These are phyloP conservation scores for Bombus superbus DNA, from an alignment of 1,140 invertebrate species.

Conservation along the genomic window DNA sequence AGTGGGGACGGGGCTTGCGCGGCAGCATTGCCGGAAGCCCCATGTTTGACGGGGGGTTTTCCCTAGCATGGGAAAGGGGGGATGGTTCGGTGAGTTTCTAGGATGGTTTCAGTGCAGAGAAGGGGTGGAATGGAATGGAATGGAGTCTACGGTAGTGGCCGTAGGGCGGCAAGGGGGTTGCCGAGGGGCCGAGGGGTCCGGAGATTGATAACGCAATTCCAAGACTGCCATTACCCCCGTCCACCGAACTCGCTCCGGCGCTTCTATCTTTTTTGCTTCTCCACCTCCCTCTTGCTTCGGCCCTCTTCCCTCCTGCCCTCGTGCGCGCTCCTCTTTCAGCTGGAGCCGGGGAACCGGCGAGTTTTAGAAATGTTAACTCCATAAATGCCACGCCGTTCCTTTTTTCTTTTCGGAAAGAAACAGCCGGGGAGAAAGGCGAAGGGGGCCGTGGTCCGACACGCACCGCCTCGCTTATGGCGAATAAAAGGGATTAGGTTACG, in stretches of 20 bases:
- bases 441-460: constrained; percentile 41
- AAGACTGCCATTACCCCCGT: constrained; percentile 83
- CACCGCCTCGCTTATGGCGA: constrained; percentile 50
- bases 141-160: constrained; percentile 75
- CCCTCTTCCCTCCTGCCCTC: constrained; percentile 37
- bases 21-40: constrained; percentile 73
- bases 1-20: constrained; percentile 77
- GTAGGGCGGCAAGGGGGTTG: constrained; percentile 69
- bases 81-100: constrained; percentile 63
- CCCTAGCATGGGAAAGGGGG: constrained; percentile 53
- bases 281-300: constrained; percentile 53
- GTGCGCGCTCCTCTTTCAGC: constrained; percentile 31
- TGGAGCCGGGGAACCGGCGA: constrained; percentile 75
- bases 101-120: constrained; percentile 54
- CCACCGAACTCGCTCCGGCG: constrained; percentile 76
- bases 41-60: constrained; percentile 74
- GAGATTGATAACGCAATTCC: constrained; percentile 84
- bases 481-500: constrained; percentile 59
- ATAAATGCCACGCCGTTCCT: constrained; percentile 80
- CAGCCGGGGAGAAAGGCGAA: constrained; percentile 16
- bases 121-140: constrained; percentile 78
- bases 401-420: constrained; percentile 20
- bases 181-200: constrained; percentile 73
- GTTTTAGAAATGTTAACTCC: constrained; percentile 83
- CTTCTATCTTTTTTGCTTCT: constrained; percentile 81